A percentile compares a stretch with the other conserved stretches of the same genome.
Evolutionary conservation across 2,797 vertebrate species (phyloP).

Genomic region (Esox lucius): DNA sequence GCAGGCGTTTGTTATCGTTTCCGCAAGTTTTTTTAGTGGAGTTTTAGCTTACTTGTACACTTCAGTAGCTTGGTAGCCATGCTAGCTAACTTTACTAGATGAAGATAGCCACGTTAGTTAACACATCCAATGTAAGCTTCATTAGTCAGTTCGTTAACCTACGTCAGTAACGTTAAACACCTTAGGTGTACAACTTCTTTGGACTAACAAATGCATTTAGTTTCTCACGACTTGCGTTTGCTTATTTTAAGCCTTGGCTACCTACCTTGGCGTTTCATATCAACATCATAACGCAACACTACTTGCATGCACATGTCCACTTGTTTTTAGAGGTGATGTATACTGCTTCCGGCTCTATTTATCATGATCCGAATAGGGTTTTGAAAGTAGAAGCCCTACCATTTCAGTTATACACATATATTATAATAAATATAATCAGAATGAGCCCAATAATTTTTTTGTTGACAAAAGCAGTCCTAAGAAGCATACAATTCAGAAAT

Average conservation of each 20-base stretch:
- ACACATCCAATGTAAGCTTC: background rate
- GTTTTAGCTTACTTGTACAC: background rate
- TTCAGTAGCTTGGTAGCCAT: no score
- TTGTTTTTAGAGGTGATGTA: constrained; percentile 19
- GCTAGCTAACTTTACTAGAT: background rate
- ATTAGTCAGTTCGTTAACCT: background rate
- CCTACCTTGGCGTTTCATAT: constrained; percentile 54
- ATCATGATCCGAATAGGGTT: constrained; percentile 35
- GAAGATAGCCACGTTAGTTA: background rate
- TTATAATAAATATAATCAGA: background rate
- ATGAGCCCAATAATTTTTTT: background rate
- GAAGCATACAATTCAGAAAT: no score
- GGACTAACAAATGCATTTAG: background rate
- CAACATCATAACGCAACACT: constrained; percentile 7
- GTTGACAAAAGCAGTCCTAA: no score
- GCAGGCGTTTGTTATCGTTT: background rate
- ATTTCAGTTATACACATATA: no score
- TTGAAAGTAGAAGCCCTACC: no score
- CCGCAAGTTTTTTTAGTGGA: background rate
- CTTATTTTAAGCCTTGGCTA: background rate
- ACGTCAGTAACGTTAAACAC: background rate
- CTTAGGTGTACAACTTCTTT: background rate
- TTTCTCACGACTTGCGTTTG: background rate
- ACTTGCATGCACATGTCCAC: constrained; percentile 34
- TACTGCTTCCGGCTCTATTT: constrained; percentile 54